These are phyloP conservation scores for Disparrhopalites patrizii DNA, from an alignment of 2,888 invertebrate species.

Conservation along the genomic window DNA sequence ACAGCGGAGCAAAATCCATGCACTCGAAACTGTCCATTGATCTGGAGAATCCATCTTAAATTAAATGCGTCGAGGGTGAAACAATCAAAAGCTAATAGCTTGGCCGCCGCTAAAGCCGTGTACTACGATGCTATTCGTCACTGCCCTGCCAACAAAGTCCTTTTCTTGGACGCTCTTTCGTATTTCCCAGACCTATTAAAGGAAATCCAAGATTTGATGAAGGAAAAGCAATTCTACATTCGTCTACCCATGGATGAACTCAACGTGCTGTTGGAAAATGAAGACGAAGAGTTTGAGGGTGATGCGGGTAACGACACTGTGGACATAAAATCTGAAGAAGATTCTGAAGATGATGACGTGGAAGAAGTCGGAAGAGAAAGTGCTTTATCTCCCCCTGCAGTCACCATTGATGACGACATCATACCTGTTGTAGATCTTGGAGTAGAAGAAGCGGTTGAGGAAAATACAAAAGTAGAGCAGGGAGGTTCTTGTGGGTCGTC, in stretches of 20 bases:
- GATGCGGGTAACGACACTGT: not conserved
- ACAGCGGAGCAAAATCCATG: slow-evolving; percentile 43
- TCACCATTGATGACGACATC: too few species aligned
- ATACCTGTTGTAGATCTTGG: too few species aligned
- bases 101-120: slow-evolving; percentile 31
- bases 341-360: slow-evolving; percentile 17
- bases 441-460: too few species aligned
- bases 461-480: not conserved
- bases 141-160: slow-evolving; percentile 43
- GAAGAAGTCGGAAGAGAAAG: slow-evolving; percentile 17
- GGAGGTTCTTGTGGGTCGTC: not conserved
- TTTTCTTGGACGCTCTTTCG: slow-evolving; percentile 43
- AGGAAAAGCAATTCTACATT: slow-evolving; percentile 28
- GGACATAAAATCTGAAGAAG: not conserved
- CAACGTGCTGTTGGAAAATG: slow-evolving; percentile 40
- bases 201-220: slow-evolving; percentile 42
- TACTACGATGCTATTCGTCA: slow-evolving; percentile 44
- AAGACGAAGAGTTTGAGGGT: slow-evolving; percentile 14
- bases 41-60: slow-evolving; percentile 48
- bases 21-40: slow-evolving; percentile 44
- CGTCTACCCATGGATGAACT: slow-evolving; percentile 44
- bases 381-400: not conserved
- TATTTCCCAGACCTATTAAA: slow-evolving; percentile 45
- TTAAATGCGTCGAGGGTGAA: slow-evolving; percentile 33
- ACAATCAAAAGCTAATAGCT: slow-evolving; percentile 35